Base-by-base conservation (phyloP, 2,113 vertebrate species). In the Myxocyprinus asiaticus region DNA sequence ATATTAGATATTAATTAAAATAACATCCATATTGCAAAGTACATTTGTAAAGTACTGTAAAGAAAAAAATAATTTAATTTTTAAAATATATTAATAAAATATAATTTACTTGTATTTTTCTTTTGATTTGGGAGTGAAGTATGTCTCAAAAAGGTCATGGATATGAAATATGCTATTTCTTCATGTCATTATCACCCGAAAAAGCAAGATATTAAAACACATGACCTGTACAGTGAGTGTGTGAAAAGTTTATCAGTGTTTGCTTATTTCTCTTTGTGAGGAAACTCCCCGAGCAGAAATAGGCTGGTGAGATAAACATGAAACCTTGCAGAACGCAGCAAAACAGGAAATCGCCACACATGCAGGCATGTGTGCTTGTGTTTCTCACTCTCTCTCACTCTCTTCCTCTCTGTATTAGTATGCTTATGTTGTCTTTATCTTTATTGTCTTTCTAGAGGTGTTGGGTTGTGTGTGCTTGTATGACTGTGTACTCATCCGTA, bases 261-360 rank as follows among this genome's bases (percentile, higher is more conserved):
- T 58, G 47, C 55, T 44, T 56, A 5, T 76, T 50, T 63, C 76
- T 63, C n/a, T 67, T 65, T 85, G 56, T 56, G 50, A 77, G 83
- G 83, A 84, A 84, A 84, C 76, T 84, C 79, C 83, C 76, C 42
- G 69, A 84, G 75, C 74, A 68, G 74, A 81, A 78, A 68, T 78
- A 81, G 69, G 74, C 74, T 74, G 51, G 59, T 84, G 82, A 75
- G 64, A 33, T 84, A 81, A 78, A 84, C 82, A 80, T 9, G 69
- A 81, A 84, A 81, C 82, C 17, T 11, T 17, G 42, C 69, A 48
- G 9, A 63, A 76, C 11, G n/a, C 48, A 74, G 50, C 64, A 84
- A 84, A 84, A 84, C 83, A 84, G 83, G 83, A 84, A 84, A 79
- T 42, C 33, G 12, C 45, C 64, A 33, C 22, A 33, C 62, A 76